Conservation (phyloP, 2,888 invertebrate genomes). For the Elysia crispata region DNA sequence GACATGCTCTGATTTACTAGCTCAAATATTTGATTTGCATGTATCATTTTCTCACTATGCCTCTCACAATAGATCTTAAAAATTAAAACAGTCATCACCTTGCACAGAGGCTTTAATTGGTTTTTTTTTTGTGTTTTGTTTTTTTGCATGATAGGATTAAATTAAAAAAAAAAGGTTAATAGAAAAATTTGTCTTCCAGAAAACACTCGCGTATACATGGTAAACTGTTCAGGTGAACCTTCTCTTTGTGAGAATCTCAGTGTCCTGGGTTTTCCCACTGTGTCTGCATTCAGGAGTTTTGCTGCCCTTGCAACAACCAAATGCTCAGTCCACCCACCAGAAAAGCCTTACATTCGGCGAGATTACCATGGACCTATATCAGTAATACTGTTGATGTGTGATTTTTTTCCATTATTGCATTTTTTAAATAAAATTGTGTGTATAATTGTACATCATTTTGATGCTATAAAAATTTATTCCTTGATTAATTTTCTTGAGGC, state of each 20-base stretch:
- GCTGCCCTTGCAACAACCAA: constrained; percentile 60
- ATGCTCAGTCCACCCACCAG: constrained; percentile 55
- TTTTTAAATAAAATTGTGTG: too few species aligned
- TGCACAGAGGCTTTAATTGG: too few species aligned
- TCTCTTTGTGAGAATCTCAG: constrained; percentile 58
- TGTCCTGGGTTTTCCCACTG: constrained; percentile 68
- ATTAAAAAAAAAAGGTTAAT: too few species aligned
- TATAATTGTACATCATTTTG: too few species aligned
- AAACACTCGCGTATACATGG: constrained; percentile 64
- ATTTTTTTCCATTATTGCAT: too few species aligned
- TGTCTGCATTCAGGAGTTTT: constrained; percentile 65
- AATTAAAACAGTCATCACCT: too few species aligned
- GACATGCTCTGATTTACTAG: too few species aligned
- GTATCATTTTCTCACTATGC: background rate
- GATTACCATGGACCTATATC: constrained; percentile 69
- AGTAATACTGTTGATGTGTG: background rate
- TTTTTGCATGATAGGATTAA: too few species aligned
- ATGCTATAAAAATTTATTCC: too few species aligned
- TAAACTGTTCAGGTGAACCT: constrained; percentile 67
- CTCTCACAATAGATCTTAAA: too few species aligned
- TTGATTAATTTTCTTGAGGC: too few species aligned
- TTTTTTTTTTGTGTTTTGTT: too few species aligned
- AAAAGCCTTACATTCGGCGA: constrained; percentile 53
- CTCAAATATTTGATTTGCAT: background rate
- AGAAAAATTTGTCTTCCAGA: constrained; percentile 59